These are phyloP conservation scores for Cyclura pinguis DNA, from an alignment of 2,797 vertebrate species.

Conservation along the genomic window DNA sequence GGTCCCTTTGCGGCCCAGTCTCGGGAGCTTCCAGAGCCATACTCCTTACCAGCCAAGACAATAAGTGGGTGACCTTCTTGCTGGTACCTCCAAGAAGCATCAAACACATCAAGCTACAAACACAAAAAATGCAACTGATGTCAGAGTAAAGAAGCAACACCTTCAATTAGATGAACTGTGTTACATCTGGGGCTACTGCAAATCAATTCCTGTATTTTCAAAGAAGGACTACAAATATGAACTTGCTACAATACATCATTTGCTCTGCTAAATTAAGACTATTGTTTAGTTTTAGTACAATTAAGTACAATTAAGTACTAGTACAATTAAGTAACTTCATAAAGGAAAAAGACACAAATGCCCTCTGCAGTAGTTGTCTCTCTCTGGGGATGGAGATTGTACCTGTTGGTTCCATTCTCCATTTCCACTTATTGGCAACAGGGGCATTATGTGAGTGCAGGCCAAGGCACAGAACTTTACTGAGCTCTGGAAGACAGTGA, in stretches of 20 bases:
- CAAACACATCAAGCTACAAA: conserved; percentile 92
- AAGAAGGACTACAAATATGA: not conserved
- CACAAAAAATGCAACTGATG: not conserved
- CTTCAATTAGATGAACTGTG: not conserved
- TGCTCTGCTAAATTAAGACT: not conserved
- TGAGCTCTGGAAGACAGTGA: not conserved
- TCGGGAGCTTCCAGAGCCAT: conserved; percentile 95
- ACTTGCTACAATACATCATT: not conserved
- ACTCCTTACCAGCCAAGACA: conserved; percentile 95
- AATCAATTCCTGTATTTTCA: not conserved
- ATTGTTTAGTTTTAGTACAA: too few relatives aligned
- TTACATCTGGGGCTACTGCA: not conserved
- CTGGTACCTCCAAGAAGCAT: conserved; percentile 92
- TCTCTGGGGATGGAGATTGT: not conserved
- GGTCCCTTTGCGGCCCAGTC: conserved; percentile 99
- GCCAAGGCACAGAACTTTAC: not conserved
- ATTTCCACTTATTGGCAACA: not conserved
- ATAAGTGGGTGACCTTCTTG: conserved; percentile 86
- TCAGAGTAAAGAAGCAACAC: not conserved
- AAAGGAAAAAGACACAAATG: not conserved
- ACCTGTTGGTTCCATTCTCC: not conserved
- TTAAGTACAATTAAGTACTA: too few relatives aligned
- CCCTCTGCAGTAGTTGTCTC: too few relatives aligned
- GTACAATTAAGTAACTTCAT: not conserved
- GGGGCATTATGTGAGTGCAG: not conserved